phyloP scores from a whole-genome alignment of 2,888 invertebrate genomes.

The Hemithea aestivaria region DNA sequence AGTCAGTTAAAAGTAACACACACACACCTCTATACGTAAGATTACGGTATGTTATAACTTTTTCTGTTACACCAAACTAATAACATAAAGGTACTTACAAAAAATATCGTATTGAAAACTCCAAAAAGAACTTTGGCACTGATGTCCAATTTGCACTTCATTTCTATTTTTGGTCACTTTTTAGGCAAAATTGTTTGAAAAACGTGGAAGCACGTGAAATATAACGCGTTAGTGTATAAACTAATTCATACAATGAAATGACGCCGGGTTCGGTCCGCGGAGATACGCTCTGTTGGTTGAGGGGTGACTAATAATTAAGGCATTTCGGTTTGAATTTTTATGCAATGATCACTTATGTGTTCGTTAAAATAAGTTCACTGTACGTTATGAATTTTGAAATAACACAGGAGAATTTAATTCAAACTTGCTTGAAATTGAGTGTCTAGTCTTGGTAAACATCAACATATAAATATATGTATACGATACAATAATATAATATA shows the following conservation, averaged over 20 bases:
- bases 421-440: too few relatives aligned
- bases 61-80: background rate
- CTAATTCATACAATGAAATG: conserved; percentile 63
- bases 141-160: conserved; percentile 64
- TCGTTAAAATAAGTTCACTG: too few relatives aligned
- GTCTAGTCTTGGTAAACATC: too few relatives aligned
- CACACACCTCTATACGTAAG: too few relatives aligned
- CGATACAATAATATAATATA: too few relatives aligned
- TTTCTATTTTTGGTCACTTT: conserved; percentile 26
- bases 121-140: conserved; percentile 83
- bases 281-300: conserved; percentile 76
- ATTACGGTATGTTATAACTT: too few relatives aligned
- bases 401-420: too few relatives aligned
- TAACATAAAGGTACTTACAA: conserved; percentile 66
- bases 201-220: conserved; percentile 31
- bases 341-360: conserved; percentile 50
- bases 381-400: too few relatives aligned
- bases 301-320: conserved; percentile 79
- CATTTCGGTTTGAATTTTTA: conserved; percentile 72
- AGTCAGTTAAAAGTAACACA: too few relatives aligned
- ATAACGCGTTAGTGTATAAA: conserved; percentile 58
- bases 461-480: too few relatives aligned
- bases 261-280: conserved; percentile 74
- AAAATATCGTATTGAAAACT: conserved; percentile 82
- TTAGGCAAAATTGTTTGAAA: conserved; percentile 1